Evolutionary conservation across 1,140 invertebrate genomes (phyloP).

Genomic region (Choristoneura fumiferana): DNA sequence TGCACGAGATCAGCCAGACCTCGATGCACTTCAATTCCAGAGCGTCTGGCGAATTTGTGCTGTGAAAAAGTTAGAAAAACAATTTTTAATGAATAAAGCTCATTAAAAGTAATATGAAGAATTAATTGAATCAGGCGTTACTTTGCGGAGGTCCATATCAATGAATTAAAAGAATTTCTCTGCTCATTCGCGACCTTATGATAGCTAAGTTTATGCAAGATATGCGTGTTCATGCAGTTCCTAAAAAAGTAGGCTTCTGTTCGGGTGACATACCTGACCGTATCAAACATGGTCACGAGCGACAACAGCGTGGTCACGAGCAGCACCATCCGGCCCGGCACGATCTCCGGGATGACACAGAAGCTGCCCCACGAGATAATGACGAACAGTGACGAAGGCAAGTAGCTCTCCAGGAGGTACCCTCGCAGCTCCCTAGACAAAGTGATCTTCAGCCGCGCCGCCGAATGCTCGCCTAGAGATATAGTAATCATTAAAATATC

Average conservation of each 20-base stretch:
- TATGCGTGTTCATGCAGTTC: too few relatives aligned
- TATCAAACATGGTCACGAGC: constrained; percentile 82
- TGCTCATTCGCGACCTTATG: too few relatives aligned
- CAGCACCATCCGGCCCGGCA: constrained; percentile 80
- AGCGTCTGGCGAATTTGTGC: constrained; percentile 81
- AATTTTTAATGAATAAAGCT: too few relatives aligned
- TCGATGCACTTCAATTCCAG: constrained; percentile 85
- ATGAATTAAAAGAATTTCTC: too few relatives aligned
- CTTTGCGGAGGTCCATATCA: too few relatives aligned
- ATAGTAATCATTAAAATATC: constrained; percentile 14
- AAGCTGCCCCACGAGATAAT: constrained; percentile 84
- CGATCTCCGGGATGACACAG: constrained; percentile 81
- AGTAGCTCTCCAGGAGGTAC: constrained; percentile 81
- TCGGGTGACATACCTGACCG: constrained; percentile 73
- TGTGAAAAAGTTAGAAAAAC: constrained; percentile 43
- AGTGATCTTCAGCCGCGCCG: constrained; percentile 79
- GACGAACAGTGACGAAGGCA: constrained; percentile 82
- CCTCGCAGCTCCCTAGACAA: constrained; percentile 80
- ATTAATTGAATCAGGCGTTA: too few relatives aligned
- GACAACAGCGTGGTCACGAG: constrained; percentile 81
- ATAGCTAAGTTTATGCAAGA: too few relatives aligned
- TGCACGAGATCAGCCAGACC: constrained; percentile 86
- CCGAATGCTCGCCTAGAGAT: constrained; percentile 78
- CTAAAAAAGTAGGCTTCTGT: too few relatives aligned
- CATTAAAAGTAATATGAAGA: too few relatives aligned